Conservation (phyloP, 2,888 invertebrate species). For the Arenicola marina region DNA sequence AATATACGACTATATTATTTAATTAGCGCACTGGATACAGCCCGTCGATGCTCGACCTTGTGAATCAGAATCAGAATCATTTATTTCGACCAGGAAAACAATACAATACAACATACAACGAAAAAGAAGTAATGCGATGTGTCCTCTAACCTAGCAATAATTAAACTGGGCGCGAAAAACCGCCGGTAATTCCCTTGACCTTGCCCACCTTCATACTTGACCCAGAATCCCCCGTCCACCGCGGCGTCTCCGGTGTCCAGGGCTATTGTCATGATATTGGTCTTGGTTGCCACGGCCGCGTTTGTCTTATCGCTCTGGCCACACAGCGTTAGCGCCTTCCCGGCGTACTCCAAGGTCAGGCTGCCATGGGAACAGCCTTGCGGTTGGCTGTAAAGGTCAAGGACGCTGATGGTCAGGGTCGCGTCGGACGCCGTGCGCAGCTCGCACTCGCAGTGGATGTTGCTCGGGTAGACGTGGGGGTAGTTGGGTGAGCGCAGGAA, state of each 20-base stretch:
- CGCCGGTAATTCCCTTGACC: too few species aligned
- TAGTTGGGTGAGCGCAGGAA: conserved; percentile 21
- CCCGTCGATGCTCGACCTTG: too few species aligned
- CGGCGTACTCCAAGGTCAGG: conserved; percentile 6
- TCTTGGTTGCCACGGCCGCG: neutral
- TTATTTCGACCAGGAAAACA: too few species aligned
- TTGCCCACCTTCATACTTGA: conserved; percentile 24
- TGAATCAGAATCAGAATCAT: too few species aligned
- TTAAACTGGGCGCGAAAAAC: neutral
- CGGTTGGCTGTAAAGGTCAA: conserved; percentile 10
- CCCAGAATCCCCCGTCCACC: conserved; percentile 18
- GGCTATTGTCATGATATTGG: neutral
- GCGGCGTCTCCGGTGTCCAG: neutral
- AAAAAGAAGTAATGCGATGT: too few species aligned
- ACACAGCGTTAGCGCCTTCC: conserved; percentile 10
- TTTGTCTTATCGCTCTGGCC: neutral
- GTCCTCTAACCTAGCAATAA: neutral
- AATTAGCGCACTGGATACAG: too few species aligned
- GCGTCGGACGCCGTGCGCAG: conserved; percentile 4
- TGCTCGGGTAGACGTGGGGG: conserved; percentile 7
- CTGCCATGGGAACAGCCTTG: conserved; percentile 10
- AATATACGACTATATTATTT: too few species aligned
- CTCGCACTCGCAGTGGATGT: conserved; percentile 15
- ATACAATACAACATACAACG: too few species aligned
- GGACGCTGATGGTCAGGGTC: conserved; percentile 13